phyloP scores from a whole-genome alignment of 1,140 invertebrate species.

The Brachionus paranguensis region DNA sequence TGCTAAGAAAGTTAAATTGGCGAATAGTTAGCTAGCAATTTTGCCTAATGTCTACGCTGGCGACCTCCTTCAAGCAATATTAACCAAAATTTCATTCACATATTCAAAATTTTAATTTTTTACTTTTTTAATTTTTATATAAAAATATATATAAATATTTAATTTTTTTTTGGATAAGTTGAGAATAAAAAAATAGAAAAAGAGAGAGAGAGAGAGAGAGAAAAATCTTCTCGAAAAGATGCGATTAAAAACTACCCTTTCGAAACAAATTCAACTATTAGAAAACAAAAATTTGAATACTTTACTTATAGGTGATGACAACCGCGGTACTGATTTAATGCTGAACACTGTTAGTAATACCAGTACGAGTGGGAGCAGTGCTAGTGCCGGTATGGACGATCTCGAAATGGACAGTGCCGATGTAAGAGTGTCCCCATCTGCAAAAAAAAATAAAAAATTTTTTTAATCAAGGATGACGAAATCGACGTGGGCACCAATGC shows the following conservation, averaged over 20 bases:
- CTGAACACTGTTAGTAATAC: conserved; percentile 13
- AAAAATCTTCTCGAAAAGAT: background rate
- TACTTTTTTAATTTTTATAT: background rate
- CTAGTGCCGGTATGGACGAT: conserved; percentile 18
- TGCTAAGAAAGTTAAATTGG: background rate
- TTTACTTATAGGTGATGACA: conserved; percentile 22
- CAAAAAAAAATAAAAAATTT: background rate
- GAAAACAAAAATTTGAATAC: conserved; percentile 2
- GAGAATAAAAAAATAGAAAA: background rate
- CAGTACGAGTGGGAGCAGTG: conserved; percentile 21
- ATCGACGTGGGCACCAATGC: conserved; percentile 39
- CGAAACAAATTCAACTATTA: conserved; percentile 20
- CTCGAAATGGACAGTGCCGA: conserved; percentile 32
- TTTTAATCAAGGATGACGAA: background rate
- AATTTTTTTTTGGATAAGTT: background rate
- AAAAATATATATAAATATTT: background rate
- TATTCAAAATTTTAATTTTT: background rate
- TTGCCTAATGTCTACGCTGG: background rate
- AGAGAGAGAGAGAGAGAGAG: background rate
- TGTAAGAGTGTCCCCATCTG: background rate
- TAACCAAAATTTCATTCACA: background rate
- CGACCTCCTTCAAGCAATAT: background rate
- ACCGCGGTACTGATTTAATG: conserved; percentile 25
- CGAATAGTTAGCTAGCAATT: background rate
- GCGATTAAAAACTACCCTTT: conserved; percentile 24